Evolutionary conservation across 2,888 invertebrate genomes (phyloP), one percentile per base, ranked within the genome.

Genomic region (Volucella inanis): DNA sequence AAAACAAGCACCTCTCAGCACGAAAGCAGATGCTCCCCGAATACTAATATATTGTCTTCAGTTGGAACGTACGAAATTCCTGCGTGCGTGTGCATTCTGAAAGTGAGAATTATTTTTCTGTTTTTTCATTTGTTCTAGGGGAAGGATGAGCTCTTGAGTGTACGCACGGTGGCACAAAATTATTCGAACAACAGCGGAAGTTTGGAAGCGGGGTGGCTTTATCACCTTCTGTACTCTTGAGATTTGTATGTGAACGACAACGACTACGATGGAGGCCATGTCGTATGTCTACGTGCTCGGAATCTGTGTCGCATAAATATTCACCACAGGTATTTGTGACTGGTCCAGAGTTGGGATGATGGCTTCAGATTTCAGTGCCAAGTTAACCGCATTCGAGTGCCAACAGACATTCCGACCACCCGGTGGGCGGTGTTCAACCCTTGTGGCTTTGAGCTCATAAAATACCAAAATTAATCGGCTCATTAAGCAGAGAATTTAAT

Each of bases 241-340:
- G 84, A 80, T 84, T 70, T 70, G 54, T 55, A 31, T 84, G 79
- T 15, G 74, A 64, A 31, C 31, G 31, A 31, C 31, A 31, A 31
- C 31, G 31, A 31, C 31, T 74, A 52, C 55, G 52, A 70, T 70
- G 74, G 49, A 54, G 79, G 75, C 84, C 84, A 79, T 75, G 84
- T 71, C 71, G 84, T 72, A 80, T 72, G 81, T 72, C 71, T 72
- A 85, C 81, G 85, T 85, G 81, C 81, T 57, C n/a, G 61, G 80
- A 85, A 85, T 85, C 85, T 85, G 62, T 77, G 81, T 62, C 85
- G 72, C 81, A 85, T 85, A 80, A 85, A 85, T 81, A 85, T 81
- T 85, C 85, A 71, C 85, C 81, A 85, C 85, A 85, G 85, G 85
- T 85, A 85, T 85, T 72, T 54, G 22, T 39, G 72, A 65, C 65